These are phyloP conservation scores for Marasmarcha lunaedactyla DNA, from an alignment of 2,888 invertebrate genomes.

Conservation along the genomic window DNA sequence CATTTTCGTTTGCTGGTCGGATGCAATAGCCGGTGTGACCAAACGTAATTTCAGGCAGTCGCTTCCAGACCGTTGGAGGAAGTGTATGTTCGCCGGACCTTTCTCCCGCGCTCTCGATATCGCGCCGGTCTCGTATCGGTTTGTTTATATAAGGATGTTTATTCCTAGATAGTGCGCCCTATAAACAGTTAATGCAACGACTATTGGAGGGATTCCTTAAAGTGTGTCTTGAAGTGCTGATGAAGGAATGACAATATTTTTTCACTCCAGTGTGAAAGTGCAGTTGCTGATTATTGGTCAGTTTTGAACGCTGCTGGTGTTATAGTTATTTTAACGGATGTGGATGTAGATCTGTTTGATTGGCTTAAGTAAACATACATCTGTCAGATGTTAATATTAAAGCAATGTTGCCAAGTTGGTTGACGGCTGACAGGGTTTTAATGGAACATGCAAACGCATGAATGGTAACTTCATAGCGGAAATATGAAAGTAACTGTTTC, in stretches of 20 bases:
- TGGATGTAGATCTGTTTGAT: conserved; percentile 53
- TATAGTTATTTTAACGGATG: conserved; percentile 25
- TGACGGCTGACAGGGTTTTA: conserved; percentile 40
- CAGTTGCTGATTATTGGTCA: conserved; percentile 38
- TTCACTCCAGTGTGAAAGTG: conserved; percentile 31
- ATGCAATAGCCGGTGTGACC: conserved; percentile 69
- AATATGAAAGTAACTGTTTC: conserved; percentile 49
- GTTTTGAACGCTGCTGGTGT: conserved; percentile 30
- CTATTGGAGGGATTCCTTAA: conserved; percentile 34
- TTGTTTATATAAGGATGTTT: conserved; percentile 58
- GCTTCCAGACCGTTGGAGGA: conserved; percentile 47
- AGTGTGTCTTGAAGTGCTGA: conserved; percentile 41
- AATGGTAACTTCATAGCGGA: conserved; percentile 39
- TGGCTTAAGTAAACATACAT: conserved; percentile 54
- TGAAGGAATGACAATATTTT: conserved; percentile 18
- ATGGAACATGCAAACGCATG: conserved; percentile 36
- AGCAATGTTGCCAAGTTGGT: conserved; percentile 31
- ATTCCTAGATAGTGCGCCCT: conserved; percentile 53
- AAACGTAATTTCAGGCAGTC: conserved; percentile 66
- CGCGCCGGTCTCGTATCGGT: conserved; percentile 34
- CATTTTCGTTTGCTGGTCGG: conserved; percentile 59
- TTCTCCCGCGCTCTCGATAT: conserved; percentile 48
- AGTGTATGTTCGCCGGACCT: conserved; percentile 37
- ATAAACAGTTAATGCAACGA: conserved; percentile 27
- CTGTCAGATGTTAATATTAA: conserved; percentile 44